Conservation (phyloP, 1,140 invertebrate genomes). For the Carcinoscorpius rotundicauda region DNA sequence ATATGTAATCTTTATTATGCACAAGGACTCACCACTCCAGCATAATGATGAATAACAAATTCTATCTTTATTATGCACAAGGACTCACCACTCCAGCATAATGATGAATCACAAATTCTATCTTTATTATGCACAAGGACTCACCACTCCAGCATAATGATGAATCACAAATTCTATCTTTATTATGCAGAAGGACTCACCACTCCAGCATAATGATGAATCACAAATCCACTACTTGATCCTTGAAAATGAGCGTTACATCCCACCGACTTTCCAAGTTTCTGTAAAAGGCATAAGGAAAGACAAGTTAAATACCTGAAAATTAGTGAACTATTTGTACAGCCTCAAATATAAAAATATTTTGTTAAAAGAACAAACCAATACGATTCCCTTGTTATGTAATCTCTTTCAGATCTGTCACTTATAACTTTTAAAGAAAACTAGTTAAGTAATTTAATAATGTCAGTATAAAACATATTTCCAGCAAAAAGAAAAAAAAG, state of each 20-base stretch:
- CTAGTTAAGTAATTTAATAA: too few relatives aligned
- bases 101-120: conserved; percentile 64
- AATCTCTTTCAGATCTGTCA: too few relatives aligned
- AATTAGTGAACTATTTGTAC: conserved; percentile 3
- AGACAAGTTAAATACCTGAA: conserved; percentile 10
- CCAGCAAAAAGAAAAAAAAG: too few relatives aligned
- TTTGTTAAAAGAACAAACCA: too few relatives aligned
- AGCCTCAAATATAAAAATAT: too few relatives aligned
- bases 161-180: conserved; percentile 34
- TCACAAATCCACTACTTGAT: conserved; percentile 55
- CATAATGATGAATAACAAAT: conserved; percentile 83
- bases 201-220: conserved; percentile 82
- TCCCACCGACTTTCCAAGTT: conserved; percentile 42
- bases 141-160: conserved; percentile 78
- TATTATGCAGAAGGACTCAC: conserved; percentile 27
- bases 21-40: conserved; percentile 49
- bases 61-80: conserved; percentile 46
- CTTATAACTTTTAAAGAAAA: too few relatives aligned
- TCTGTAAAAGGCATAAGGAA: conserved; percentile 36
- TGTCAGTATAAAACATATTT: too few relatives aligned
- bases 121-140: conserved; percentile 1
- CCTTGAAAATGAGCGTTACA: conserved; percentile 48
- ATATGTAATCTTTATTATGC: neutral
- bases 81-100: conserved; percentile 60
- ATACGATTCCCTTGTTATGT: too few relatives aligned